These are phyloP conservation scores for Chromis chromis DNA, from an alignment of 2,797 vertebrate species.

Conservation along the genomic window DNA sequence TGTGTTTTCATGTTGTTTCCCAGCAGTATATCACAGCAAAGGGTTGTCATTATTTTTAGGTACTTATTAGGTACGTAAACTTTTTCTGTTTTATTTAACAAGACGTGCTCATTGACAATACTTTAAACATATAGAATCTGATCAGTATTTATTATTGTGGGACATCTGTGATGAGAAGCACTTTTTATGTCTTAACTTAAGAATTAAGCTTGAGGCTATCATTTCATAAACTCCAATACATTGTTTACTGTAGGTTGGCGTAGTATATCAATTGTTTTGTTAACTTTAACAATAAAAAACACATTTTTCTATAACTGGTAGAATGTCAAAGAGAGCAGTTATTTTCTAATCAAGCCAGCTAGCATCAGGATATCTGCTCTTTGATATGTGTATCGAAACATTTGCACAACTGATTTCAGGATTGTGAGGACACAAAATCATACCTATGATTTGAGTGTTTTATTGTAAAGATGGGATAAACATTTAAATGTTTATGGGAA, in stretches of 20 bases:
- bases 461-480: conserved; percentile 22
- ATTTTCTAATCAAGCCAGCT: conserved; percentile 14
- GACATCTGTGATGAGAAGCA: conserved; percentile 28
- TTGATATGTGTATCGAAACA: neutral
- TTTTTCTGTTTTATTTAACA: conserved; percentile 8
- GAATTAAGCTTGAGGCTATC: neutral
- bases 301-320: conserved; percentile 23
- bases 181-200: conserved; percentile 20
- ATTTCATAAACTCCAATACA: conserved; percentile 11
- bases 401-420: conserved; percentile 44
- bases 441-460: conserved; percentile 8
- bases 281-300: conserved; percentile 6
- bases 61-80: conserved; percentile 29
- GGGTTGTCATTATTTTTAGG: conserved; percentile 38
- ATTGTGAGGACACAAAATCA: conserved; percentile 12
- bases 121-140: conserved; percentile 3
- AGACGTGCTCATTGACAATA: conserved; percentile 1
- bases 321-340: neutral
- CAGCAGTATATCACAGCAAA: conserved; percentile 21
- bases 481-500: conserved; percentile 22
- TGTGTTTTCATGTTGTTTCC: conserved; percentile 25
- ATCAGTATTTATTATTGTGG: conserved; percentile 67
- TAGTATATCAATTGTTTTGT: neutral
- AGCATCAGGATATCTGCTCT: neutral
- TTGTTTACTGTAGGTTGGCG: conserved; percentile 15